Conservation (phyloP, 2,113 vertebrate genomes). For the Poeciliopsis prolifica region DNA sequence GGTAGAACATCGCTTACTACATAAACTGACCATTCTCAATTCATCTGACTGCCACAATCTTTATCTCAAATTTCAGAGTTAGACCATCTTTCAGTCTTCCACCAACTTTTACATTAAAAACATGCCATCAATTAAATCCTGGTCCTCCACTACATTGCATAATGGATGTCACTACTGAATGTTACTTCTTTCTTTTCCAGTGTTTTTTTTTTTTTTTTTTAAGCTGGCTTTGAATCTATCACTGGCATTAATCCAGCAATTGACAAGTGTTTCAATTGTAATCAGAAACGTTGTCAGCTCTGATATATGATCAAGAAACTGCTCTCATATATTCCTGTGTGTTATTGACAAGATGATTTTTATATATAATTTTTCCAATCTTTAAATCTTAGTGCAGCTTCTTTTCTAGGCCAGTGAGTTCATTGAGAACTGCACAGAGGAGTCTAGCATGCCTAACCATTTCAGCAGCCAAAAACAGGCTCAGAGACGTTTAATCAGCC, state of each 20-base stretch:
- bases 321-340: slow-evolving; percentile 8
- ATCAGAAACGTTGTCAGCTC: slow-evolving; percentile 54
- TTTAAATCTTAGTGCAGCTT: slow-evolving; percentile 22
- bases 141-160: not conserved
- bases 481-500: slow-evolving; percentile 67
- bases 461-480: slow-evolving; percentile 55
- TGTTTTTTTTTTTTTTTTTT: not conserved
- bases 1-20: too few relatives aligned
- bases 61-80: not conserved
- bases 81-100: not conserved
- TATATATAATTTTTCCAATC: not conserved
- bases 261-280: slow-evolving; percentile 68
- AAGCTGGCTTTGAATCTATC: slow-evolving; percentile 25
- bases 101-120: not conserved
- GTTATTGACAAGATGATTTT: not conserved
- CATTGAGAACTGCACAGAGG: slow-evolving; percentile 37
- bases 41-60: not conserved
- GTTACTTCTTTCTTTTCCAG: not conserved
- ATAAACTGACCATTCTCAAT: not conserved
- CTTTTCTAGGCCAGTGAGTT: slow-evolving; percentile 45
- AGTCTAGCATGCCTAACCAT: slow-evolving; percentile 20
- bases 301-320: slow-evolving; percentile 43
- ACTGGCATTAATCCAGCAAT: slow-evolving; percentile 60
- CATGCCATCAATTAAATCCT: not conserved
- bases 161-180: not conserved